Percentiles rank a stretch among this genome's conserved stretches.
Conservation (phyloP, 2,888 invertebrate genomes). For the Stomorhina lunata region DNA sequence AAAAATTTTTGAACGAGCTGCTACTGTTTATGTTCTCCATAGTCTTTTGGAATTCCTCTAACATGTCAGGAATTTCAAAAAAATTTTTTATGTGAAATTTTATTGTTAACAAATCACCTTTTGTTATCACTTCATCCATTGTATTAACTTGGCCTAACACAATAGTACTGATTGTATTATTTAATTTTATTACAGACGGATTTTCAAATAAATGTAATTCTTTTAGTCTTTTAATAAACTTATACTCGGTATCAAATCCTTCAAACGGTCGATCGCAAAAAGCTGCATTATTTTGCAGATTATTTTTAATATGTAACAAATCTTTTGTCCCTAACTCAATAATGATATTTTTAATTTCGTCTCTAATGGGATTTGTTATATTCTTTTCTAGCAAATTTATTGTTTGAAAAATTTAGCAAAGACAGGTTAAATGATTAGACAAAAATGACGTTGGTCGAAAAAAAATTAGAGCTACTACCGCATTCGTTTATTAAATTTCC, state of each 20-base stretch:
- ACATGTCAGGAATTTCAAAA: neutral
- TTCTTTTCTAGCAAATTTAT: neutral
- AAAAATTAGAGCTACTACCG: neutral
- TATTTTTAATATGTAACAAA: neutral
- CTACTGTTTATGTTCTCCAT: neutral
- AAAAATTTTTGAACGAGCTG: neutral
- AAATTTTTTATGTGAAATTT: constrained; percentile 2
- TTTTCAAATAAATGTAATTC: neutral
- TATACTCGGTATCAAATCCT: constrained; percentile 8
- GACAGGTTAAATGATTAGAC: neutral
- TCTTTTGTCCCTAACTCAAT: neutral
- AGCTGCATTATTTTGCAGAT: neutral
- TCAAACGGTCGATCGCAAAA: constrained; percentile 16
- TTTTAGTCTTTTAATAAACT: constrained; percentile 11
- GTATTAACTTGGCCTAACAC: neutral
- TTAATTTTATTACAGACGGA: neutral
- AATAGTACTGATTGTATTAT: neutral
- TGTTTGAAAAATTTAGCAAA: neutral
- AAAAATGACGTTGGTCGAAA: neutral
- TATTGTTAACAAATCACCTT: constrained; percentile 3
- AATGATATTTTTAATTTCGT: neutral
- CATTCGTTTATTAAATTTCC: no score
- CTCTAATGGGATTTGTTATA: neutral
- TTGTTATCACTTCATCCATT: constrained; percentile 13
- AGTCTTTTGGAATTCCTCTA: neutral